phyloP scores from a whole-genome alignment of 2,113 vertebrate genomes.

The Macrotis lagotis region DNA sequence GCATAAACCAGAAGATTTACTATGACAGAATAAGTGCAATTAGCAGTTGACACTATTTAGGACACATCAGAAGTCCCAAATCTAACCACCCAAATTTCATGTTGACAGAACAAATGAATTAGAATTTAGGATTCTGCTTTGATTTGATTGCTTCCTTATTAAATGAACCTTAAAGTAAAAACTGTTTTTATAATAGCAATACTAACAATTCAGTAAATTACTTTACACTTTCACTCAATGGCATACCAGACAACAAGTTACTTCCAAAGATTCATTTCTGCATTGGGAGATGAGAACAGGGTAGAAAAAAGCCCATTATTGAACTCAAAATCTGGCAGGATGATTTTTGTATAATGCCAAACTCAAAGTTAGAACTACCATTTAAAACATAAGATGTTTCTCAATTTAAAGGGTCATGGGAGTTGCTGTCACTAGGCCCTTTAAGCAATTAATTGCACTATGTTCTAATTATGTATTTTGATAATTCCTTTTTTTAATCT shows the following conservation, averaged over 20 bases:
- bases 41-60: background rate
- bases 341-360: conserved; percentile 41
- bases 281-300: background rate
- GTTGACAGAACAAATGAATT: background rate
- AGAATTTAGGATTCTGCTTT: conserved; percentile 19
- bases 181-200: conserved; percentile 31
- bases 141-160: conserved; percentile 32
- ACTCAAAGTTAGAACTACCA: conserved; percentile 60
- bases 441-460: background rate
- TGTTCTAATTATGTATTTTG: background rate
- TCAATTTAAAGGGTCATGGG: background rate
- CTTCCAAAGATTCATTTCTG: conserved; percentile 26
- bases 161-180: conserved; percentile 6
- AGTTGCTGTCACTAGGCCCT: background rate
- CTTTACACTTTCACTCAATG: background rate
- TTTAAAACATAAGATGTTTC: conserved; percentile 47
- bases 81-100: background rate
- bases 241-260: conserved; percentile 29
- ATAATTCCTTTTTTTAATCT: background rate
- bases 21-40: background rate
- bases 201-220: conserved; percentile 29
- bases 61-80: background rate
- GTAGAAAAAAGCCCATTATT: conserved; percentile 24
- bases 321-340: background rate
- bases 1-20: background rate